Conservation (phyloP, 1,140 invertebrate species). For the Papilio xuthus region DNA sequence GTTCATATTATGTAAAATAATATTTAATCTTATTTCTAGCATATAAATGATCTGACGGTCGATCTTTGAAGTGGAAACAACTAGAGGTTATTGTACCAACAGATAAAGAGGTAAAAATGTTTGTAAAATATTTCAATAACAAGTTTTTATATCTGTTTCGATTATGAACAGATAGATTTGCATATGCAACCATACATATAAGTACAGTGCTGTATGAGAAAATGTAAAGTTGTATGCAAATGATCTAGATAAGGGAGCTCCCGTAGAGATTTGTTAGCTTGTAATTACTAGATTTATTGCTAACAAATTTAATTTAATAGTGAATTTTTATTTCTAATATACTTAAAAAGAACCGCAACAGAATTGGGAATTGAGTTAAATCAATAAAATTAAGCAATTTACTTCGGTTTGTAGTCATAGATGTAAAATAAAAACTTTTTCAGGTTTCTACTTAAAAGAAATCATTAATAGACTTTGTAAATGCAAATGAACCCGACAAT, state of each 20-base stretch:
- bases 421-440: no score
- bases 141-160: neutral
- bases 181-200: neutral
- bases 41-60: neutral
- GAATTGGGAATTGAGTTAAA: neutral
- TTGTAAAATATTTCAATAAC: conserved; percentile 6
- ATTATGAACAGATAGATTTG: neutral
- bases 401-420: neutral
- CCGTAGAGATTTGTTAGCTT: neutral
- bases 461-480: neutral
- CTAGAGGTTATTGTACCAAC: neutral
- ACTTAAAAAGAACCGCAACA: neutral
- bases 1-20: neutral
- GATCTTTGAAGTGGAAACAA: neutral
- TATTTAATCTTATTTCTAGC: neutral
- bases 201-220: neutral
- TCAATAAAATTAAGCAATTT: neutral
- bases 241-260: neutral
- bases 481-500: neutral
- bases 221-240: neutral
- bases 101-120: conserved; percentile 13
- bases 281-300: neutral
- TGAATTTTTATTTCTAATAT: neutral
- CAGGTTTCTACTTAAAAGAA: neutral
- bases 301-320: neutral